Evolutionary conservation across 2,888 invertebrate species (phyloP), one percentile per base, ranked within the genome.

Genomic region (Amiota mariae): DNA sequence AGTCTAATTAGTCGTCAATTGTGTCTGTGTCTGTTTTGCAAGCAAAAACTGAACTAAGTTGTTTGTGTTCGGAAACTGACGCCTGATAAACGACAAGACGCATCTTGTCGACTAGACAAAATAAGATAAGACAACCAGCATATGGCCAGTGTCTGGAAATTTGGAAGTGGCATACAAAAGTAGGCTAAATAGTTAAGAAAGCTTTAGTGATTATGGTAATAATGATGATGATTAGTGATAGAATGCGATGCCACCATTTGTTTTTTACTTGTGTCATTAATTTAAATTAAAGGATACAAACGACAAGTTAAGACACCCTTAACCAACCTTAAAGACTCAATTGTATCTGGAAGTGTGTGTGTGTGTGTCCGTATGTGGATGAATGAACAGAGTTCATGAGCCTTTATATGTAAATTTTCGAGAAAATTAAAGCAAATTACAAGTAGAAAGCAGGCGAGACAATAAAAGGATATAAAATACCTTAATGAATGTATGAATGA

Each of bases 251-350:
- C 59, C 13, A 4, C 20, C 20, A 59, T 59, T 15, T 59, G 20
- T 59, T 12, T 59, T 59, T 59, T n/a, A 12, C 11, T 59, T 59
- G 54, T 54, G 80, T 83, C 82, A 83, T 83, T 83, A 85, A 83
- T 83, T 82, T 85, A 85, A 83, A 85, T 83, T 85, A 85, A 85
- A 82, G 63, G 54, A 47, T 75, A 54, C n/a, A 51, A 68, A 51
- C 24, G 18, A 20, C 51, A n/a, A 36, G 24, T 63, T n/a, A 46
- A n/a, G 63, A 46, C 63, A 36, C 6, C n/a, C 36, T n/a, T n/a
- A n/a, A 36, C 2, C 36, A 36, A 36, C 36, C 36, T 36, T 36
- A 36, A 36, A 36, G 36, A 6, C 8, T 36, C 36, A 36, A 2
- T 36, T 6, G 6, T 36, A 36, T 36, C 4, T 59, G 59, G 3